A percentile compares a stretch with the other conserved stretches of the same genome.
phyloP scores from a whole-genome alignment of 2,797 vertebrate genomes.

The Darevskia mixta region DNA sequence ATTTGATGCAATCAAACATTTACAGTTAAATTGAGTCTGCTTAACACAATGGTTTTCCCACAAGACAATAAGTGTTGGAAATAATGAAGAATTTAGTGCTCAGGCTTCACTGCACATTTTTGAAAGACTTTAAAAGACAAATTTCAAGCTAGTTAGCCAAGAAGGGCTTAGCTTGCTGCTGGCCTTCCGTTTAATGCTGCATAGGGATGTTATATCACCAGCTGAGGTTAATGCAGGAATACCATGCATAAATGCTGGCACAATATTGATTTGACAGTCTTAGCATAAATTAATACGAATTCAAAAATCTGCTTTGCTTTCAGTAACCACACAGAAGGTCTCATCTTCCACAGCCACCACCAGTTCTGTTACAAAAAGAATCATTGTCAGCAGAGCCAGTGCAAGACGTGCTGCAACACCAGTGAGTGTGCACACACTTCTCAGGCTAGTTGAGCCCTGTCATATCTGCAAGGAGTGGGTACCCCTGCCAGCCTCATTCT shows the following conservation, averaged over 20 bases:
- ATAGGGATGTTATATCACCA: neutral
- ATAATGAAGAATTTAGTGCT: constrained; percentile 28
- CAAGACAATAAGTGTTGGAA: neutral
- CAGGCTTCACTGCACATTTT: constrained; percentile 21
- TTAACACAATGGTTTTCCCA: constrained; percentile 2
- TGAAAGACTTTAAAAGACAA: constrained; percentile 16
- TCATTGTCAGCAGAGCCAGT: too few relatives aligned
- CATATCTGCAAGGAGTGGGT: too few relatives aligned
- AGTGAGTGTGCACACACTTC: too few relatives aligned
- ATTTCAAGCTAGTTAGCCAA: constrained; percentile 9
- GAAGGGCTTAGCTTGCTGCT: neutral
- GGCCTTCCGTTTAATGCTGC: neutral
- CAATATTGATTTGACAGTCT: neutral
- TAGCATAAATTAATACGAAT: neutral
- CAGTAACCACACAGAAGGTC: neutral
- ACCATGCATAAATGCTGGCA: neutral
- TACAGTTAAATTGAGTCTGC: constrained; percentile 1
- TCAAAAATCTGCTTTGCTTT: neutral
- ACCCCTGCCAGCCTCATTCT: too few relatives aligned
- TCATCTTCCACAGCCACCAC: too few relatives aligned
- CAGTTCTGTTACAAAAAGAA: too few relatives aligned
- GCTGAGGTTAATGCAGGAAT: constrained; percentile 3
- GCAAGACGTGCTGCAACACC: too few relatives aligned
- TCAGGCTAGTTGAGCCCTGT: too few relatives aligned
- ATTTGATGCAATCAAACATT: constrained; percentile 13